Evolutionary conservation across 2,888 invertebrate genomes (phyloP), one percentile per base, ranked within the genome.

Genomic region (Candidula unifasciata): DNA sequence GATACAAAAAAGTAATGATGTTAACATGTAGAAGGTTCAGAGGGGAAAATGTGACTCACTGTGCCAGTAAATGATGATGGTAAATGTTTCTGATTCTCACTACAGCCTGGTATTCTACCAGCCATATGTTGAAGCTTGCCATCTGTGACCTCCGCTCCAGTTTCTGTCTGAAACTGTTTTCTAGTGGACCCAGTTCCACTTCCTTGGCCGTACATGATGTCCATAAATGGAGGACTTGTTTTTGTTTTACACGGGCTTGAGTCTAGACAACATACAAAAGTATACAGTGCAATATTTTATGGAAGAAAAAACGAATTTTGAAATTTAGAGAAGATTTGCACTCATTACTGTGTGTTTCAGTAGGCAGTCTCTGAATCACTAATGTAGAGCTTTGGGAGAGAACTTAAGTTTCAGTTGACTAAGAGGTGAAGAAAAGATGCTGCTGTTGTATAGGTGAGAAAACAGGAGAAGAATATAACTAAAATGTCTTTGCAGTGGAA

Each of bases 141-240:
- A 54, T 44, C 35, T 90, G 85, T 10, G 88, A 86, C 69, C 88
- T 88, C 27, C 82, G 87, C 21, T 88, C 86, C 21, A 90, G 86
- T 81, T 88, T 84, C 66, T 87, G 82, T 21, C 85, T 86, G 80
- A 91, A 87, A 5, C 85, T 76, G 8, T 86, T 86, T 81, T 91
- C 91, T 33, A 89, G 71, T 30, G 91, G 91, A 69, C 89, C 84
- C 71, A 91, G 86, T 69, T 86, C 80, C 73, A 89, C 84, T 79
- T 91, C 91, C 84, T 88, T 89, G 16, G 86, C 86, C 1, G 91
- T 91, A 64, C 88, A 86, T 24, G 89, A 89, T n/a, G 89, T 87
- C 91, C 91, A 91, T 69, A 91, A 83, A 74, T 88, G 89, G 6
- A 90, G 85, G 21, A 91, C 88, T 52, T 87, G 88, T 44, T 90